These are phyloP conservation scores for Trileptium ribeirensis DNA, from an alignment of 2,888 invertebrate genomes.

Conservation along the genomic window DNA sequence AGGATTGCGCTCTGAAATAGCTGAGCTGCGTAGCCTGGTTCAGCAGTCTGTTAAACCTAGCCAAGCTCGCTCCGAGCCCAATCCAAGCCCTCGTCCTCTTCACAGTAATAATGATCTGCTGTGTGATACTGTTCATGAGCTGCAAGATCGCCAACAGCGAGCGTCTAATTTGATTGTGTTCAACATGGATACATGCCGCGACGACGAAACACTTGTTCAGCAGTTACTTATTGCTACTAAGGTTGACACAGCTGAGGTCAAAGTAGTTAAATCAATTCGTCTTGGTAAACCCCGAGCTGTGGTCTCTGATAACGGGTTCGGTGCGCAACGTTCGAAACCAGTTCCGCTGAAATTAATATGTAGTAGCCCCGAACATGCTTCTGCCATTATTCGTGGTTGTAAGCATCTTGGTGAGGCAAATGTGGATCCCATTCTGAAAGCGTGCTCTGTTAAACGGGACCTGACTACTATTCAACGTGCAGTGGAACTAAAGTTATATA, in stretches of 20 bases:
- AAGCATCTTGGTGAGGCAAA: not conserved
- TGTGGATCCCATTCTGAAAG: not conserved
- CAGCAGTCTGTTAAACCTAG: not conserved
- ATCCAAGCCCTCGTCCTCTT: too few species aligned
- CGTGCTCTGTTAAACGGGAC: not conserved
- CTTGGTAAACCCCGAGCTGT: too few species aligned
- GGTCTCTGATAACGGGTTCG: too few species aligned
- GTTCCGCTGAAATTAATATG: too few species aligned
- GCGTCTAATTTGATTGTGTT: not conserved
- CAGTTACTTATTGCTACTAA: not conserved
- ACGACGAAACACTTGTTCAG: not conserved
- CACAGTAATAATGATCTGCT: not conserved
- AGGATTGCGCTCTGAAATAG: not conserved
- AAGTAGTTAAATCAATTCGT: too few species aligned
- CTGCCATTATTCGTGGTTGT: too few species aligned
- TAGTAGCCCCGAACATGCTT: too few species aligned
- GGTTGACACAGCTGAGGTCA: too few species aligned
- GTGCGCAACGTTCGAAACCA: too few species aligned
- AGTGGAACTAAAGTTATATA: not conserved
- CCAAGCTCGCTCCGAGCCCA: not conserved
- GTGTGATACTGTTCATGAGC: not conserved
- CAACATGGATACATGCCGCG: not conserved
- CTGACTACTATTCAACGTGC: not conserved
- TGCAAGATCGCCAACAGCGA: not conserved
- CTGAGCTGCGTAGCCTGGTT: not conserved